Conservation (phyloP, 2,113 vertebrate genomes). For the Pheucticus melanocephalus region DNA sequence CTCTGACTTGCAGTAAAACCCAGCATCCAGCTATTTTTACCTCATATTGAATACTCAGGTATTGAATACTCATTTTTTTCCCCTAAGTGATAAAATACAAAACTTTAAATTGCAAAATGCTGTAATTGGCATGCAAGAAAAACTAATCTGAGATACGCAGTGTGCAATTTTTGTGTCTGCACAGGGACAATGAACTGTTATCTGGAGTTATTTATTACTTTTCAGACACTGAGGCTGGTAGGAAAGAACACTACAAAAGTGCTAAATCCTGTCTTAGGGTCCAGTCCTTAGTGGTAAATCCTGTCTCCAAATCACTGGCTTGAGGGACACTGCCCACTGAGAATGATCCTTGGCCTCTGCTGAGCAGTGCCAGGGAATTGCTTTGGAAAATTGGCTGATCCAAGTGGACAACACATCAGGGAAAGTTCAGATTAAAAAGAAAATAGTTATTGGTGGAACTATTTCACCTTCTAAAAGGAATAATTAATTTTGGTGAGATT, state of each 20-base stretch:
- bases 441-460: neutral
- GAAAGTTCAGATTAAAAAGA: neutral
- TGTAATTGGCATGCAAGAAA: neutral
- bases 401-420: neutral
- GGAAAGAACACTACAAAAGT: neutral
- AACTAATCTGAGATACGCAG: neutral
- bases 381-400: neutral
- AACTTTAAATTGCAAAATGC: neutral
- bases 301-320: neutral
- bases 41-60: neutral
- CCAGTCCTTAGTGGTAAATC: neutral
- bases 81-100: neutral
- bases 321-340: neutral
- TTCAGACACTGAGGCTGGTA: neutral
- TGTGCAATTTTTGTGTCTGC: neutral
- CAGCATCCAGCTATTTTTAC: neutral
- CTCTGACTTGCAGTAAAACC: neutral
- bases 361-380: neutral
- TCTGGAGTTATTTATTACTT: neutral
- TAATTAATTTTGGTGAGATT: neutral
- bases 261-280: neutral
- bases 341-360: neutral
- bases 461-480: neutral
- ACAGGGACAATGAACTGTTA: neutral
- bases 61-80: neutral